Evolutionary conservation across 2,888 invertebrate species (phyloP).

Genomic region (Ophion ellenae): DNA sequence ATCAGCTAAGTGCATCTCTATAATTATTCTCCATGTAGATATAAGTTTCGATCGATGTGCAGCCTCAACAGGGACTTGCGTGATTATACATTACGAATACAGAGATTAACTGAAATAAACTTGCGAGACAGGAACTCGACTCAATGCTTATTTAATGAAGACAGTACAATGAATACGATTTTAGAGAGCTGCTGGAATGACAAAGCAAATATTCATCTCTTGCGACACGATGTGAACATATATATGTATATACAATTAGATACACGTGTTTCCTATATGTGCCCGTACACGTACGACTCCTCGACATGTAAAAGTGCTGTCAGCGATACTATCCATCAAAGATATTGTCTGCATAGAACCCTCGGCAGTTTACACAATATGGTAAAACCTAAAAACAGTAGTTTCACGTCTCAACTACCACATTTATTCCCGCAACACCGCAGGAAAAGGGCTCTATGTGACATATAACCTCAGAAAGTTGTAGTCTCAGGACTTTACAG

Average conservation of each 20-base stretch:
- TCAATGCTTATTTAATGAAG: constrained; percentile 34
- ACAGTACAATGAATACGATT: constrained; percentile 19
- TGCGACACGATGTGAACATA: neutral
- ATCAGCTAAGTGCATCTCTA: neutral
- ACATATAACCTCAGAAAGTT: neutral
- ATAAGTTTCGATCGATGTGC: neutral
- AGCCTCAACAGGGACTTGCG: neutral
- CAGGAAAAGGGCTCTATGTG: neutral
- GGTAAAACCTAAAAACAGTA: neutral
- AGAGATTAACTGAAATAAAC: neutral
- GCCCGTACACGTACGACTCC: neutral
- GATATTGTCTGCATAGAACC: too few species aligned
- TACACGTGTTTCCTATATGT: neutral
- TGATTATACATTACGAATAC: neutral
- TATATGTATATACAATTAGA: constrained; percentile 1
- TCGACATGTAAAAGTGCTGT: neutral
- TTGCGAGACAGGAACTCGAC: neutral
- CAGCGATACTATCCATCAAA: too few species aligned
- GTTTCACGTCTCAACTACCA: neutral
- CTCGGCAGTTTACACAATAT: too few species aligned
- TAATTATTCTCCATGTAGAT: neutral
- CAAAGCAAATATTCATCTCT: constrained; percentile 20
- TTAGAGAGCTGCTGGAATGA: constrained; percentile 22
- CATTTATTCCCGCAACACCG: neutral
- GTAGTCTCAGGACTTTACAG: neutral